Conservation (phyloP, 2,797 vertebrate species). For the Xenops minutus region DNA sequence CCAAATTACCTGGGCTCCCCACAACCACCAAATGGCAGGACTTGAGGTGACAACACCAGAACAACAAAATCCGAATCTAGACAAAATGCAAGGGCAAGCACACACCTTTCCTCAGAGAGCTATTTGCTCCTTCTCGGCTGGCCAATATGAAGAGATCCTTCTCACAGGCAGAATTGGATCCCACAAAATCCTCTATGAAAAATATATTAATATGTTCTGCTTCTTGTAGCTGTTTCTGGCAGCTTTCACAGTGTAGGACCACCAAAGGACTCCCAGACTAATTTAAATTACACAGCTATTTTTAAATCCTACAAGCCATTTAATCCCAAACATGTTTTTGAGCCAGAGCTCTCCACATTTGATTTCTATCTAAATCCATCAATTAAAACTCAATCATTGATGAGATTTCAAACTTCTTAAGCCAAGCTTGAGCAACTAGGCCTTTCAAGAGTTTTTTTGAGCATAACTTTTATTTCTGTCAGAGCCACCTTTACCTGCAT, state of each 20-base stretch:
- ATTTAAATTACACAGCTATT: slow-evolving; percentile 11
- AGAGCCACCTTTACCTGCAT: background rate
- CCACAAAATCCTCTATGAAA: background rate
- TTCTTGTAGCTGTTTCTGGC: background rate
- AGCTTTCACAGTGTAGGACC: background rate
- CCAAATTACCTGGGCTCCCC: background rate
- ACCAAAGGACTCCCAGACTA: background rate
- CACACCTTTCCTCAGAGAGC: background rate
- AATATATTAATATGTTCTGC: background rate
- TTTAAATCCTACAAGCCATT: background rate
- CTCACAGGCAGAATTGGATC: background rate
- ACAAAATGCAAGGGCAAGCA: background rate
- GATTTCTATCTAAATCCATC: slow-evolving; percentile 21
- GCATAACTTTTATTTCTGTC: background rate
- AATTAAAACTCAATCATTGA: background rate
- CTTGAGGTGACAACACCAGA: background rate
- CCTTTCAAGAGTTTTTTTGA: background rate
- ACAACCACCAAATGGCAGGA: background rate
- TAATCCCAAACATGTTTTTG: background rate
- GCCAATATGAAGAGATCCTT: background rate
- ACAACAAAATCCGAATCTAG: background rate
- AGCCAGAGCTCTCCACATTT: background rate
- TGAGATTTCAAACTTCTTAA: slow-evolving; percentile 12
- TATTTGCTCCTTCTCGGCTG: background rate
- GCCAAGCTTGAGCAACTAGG: background rate